Base-by-base conservation (phyloP, 1,140 invertebrate genomes). In the Pseudomyrmex pallidus region DNA sequence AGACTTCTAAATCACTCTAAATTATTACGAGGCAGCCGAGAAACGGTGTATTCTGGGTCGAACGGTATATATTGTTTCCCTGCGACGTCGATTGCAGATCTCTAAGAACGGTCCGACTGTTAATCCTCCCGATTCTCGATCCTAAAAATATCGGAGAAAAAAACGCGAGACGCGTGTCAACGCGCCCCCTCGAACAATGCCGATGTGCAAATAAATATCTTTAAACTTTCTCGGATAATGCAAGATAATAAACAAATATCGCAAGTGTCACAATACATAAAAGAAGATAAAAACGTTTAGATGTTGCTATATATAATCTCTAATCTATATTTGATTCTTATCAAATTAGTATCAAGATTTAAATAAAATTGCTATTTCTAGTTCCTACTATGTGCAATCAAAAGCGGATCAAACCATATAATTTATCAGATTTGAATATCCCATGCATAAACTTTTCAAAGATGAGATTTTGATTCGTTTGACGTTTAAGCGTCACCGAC, bases 1-100 rank as follows among this genome's bases (percentile, higher is more conserved):
- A 74, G 78, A 35, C 35, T 61, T 70, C 52, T 80, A 66, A 80
- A 70, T 80, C 76, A 80, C 3, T n/a, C 54, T 80, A 80, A 80
- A 61, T 80, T 80, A 80, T 72, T 80, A 59, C 44, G 44, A 59
- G 44, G 22, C 76, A 72, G 56, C 66, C 66, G 54, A 80, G 35
- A 66, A 80, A 80, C 76, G 17, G 74, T 44, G 76, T 78, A 78
- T 78, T 78, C 76, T 78, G 76, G 5, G 76, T 80, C 76, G 66
- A 80, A 59, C 56, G 12, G 20, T 80, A 63, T 80, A 63, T 63
- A 80, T 80, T 80, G 76, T 80, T 59, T 59, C 22, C 20, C 15
- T 20, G 54, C 76, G 54, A 80, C 66, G 46, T 80, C 76, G 66
- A 80, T 80, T 56, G 76, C 76, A 72, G 76, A 80, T 80, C 68